phyloP scores from a whole-genome alignment of 2,113 vertebrate genomes.

The Capreolus pygargus region DNA sequence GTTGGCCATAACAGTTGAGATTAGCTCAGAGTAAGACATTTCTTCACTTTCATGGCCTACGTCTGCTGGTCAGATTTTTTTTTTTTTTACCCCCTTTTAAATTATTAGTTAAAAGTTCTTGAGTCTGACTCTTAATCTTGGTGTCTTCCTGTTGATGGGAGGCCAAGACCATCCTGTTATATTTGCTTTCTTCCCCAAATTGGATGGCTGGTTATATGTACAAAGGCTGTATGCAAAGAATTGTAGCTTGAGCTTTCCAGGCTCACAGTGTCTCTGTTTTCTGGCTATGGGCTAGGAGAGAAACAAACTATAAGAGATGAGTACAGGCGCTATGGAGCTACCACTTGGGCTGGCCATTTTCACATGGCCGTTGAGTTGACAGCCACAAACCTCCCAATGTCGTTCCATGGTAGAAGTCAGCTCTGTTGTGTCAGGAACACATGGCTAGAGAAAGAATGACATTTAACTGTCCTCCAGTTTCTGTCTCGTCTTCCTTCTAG shows the following conservation, averaged over 20 bases:
- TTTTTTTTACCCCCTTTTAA: neutral
- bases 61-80: neutral
- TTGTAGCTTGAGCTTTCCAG: neutral
- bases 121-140: neutral
- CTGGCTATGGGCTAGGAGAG: neutral
- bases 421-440: neutral
- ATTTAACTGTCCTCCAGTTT: neutral
- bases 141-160: neutral
- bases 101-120: constrained; percentile 3
- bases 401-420: neutral
- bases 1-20: neutral
- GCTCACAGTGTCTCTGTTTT: neutral
- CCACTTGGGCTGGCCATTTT: neutral
- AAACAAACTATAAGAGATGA: neutral
- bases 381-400: neutral
- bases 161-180: neutral
- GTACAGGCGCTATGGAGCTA: neutral
- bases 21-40: neutral
- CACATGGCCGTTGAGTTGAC: neutral
- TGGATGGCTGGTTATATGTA: neutral
- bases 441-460: neutral
- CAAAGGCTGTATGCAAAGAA: neutral
- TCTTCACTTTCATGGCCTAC: neutral
- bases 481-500: neutral
- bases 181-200: neutral